Percentiles rank a stretch among this genome's conserved stretches.
Evolutionary conservation across 2,888 invertebrate genomes (phyloP).

Genomic region (Sinotaia quadrata): DNA sequence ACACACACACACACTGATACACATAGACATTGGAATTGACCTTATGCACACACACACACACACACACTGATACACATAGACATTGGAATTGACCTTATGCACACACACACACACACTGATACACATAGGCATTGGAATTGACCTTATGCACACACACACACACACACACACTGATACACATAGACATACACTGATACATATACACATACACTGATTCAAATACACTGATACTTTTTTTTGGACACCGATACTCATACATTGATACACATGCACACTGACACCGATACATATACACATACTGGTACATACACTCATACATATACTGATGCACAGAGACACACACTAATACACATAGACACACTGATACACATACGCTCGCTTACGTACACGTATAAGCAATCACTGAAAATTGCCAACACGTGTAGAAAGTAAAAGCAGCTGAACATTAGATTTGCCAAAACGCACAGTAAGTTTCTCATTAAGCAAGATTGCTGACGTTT

Average conservation of each 20-base stretch:
- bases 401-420: too few species aligned
- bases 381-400: not conserved
- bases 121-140: not conserved
- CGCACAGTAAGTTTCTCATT: too few species aligned
- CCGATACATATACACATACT: conserved; percentile 1
- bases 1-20: not conserved
- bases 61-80: not conserved
- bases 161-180: not conserved
- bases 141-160: not conserved
- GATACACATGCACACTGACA: not conserved
- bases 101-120: conserved; percentile 3
- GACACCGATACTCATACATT: not conserved
- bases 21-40: too few species aligned
- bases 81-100: too few species aligned
- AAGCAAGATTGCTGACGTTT: too few species aligned
- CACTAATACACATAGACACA: not conserved
- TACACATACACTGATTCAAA: not conserved
- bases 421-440: too few species aligned
- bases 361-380: not conserved
- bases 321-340: not conserved
- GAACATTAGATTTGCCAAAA: too few species aligned
- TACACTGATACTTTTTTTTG: not conserved
- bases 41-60: conserved; percentile 7
- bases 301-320: not conserved
- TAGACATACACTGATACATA: not conserved